Base-by-base conservation (phyloP, 1,140 invertebrate genomes). In the Lethrus apterus region DNA sequence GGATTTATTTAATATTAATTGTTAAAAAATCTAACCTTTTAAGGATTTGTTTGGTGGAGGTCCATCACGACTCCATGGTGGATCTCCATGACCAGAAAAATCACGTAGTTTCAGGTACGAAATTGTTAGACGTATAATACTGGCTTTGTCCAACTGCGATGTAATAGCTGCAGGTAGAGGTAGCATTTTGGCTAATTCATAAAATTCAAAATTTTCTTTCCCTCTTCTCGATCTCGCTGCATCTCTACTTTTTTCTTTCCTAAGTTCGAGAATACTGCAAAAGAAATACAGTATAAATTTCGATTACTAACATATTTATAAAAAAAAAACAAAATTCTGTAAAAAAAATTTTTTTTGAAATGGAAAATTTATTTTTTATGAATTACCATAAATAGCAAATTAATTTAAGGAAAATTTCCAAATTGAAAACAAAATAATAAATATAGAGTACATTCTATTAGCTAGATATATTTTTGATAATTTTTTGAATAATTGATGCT, bases 131-230 rank as follows among this genome's bases (percentile, higher is more conserved):
- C 95, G 81, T 73, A 98, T 97, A 67, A 98, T 97, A 59, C 93
- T 97, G 15, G 95, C 95, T 73, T 98, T 98, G 75, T 98, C 95
- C 72, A 98, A 75, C 70, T 98, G 95, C 52, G 88, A 91, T 54
- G 94, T 98, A 67, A 98, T 98, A 58, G 93, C 93, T 2, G 89
- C 84, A 0, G 94, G 94, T 24, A 98, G 76, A 0, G 94, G 94
- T 54, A 98, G 73, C 86, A 98, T 89, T 74, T 97, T 97, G 49
- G 94, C 93, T 67, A 98, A 73, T 72, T 97, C 93, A 73, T 96
- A 96, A 72, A 98, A 98, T 71, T 98, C 94, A 66, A 89, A 95
- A 73, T 98, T 98, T 71, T 98, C 95, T 63, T 98, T 98, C 17
- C 93, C 93, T 24, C 94, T 78, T 23, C 95, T 72, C 4, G 89